Base-by-base conservation (phyloP, 1,140 invertebrate species). In the Scaptomyza hsui region DNA sequence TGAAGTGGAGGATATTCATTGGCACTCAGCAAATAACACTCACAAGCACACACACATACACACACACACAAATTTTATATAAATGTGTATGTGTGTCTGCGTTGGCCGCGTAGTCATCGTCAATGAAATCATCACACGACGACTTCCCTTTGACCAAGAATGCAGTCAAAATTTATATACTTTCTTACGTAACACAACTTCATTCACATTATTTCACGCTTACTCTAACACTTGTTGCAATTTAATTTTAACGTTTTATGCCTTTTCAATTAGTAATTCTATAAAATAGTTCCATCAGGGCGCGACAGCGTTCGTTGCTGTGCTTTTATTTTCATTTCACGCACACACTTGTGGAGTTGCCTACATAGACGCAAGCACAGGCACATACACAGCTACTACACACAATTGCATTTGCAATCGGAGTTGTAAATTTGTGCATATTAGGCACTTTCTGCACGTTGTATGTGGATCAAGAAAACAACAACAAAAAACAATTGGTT, bases 321-420 rank as follows among this genome's bases (percentile, higher is more conserved):
- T 72, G 47, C 19, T 72, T 73, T 86, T 88, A 88, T 86, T 86
- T 86, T 88, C 82, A 88, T 83, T 77, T 88, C 68, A 72, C 74
- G 71, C 77, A 62, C 81, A 85, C 81, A 86, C 81, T 86, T 86
- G 81, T 86, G 81, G 81, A 86, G 81, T 81, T 77, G 39, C 51
- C 53, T 15, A 29, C 71, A 70, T 45, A 21, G 48, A 57, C 39
- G 18, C 35, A 53, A 64, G 53, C 53, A 61, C 44, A 29, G 41
- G 19, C 35, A 45, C n/a, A 32, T 15, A 44, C 35, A 47, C 24
- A 16, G 13, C 12, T 15, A 15, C n/a, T 18, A 52, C 44, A 41
- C 57, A 37, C 35, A 61, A 26, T 52, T 42, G n/a, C 45, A 35
- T 37, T 56, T 61, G 16, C 18, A 26, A 19, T 7, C 26, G 13